Conservation (phyloP, 2,888 invertebrate genomes). For the Eristalis arbustorum region DNA sequence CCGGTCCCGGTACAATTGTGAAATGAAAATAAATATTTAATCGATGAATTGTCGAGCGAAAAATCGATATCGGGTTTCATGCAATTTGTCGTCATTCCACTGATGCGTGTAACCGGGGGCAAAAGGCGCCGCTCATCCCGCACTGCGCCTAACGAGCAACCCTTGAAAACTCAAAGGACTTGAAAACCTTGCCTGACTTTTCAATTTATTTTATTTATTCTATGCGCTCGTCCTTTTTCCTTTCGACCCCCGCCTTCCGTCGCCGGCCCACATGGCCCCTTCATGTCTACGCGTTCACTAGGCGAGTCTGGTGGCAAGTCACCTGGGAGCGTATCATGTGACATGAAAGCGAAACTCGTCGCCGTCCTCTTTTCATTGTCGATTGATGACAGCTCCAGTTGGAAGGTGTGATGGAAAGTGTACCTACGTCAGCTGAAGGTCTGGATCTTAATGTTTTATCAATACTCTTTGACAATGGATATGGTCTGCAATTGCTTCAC, state of each 20-base stretch:
- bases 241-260: background rate
- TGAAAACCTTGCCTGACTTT: slow-evolving; percentile 30
- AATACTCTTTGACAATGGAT: slow-evolving; percentile 5
- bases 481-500: slow-evolving; percentile 5
- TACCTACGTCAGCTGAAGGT: background rate
- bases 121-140: background rate
- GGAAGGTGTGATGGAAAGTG: background rate
- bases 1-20: background rate
- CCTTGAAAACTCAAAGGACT: background rate
- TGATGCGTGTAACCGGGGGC: background rate
- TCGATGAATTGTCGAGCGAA: slow-evolving; percentile 4
- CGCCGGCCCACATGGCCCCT: background rate
- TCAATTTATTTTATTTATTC: slow-evolving; percentile 33
- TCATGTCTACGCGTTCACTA: too few species aligned
- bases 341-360: slow-evolving; percentile 14
- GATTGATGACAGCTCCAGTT: background rate
- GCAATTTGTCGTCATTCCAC: background rate
- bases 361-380: background rate
- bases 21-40: slow-evolving; percentile 41
- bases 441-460: background rate
- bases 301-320: background rate
- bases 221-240: background rate
- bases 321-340: slow-evolving; percentile 24
- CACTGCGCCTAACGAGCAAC: background rate
- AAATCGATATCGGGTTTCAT: slow-evolving; percentile 26